phyloP scores from a whole-genome alignment of 2,113 vertebrate species.

The Cinclus mexicanus region DNA sequence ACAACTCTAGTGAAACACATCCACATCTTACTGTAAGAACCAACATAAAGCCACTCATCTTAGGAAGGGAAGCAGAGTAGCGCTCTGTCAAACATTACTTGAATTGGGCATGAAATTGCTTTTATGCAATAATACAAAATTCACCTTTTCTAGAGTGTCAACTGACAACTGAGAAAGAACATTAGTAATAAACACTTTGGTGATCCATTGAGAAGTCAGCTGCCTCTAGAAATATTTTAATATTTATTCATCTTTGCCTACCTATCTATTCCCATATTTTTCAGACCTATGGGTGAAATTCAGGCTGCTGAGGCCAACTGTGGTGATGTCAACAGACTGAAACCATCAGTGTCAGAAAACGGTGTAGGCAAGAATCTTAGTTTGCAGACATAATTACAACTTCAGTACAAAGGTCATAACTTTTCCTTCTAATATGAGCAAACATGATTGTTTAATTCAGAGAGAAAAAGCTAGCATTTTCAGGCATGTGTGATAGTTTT shows the following conservation, averaged over 20 bases:
- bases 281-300: neutral
- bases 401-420: neutral
- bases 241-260: neutral
- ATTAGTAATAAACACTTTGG: neutral
- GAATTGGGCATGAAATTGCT: neutral
- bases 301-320: neutral
- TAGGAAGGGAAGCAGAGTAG: neutral
- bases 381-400: neutral
- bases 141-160: neutral
- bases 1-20: neutral
- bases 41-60: neutral
- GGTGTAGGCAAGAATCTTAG: neutral
- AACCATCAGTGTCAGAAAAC: neutral
- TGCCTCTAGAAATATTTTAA: neutral
- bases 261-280: neutral
- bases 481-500: neutral
- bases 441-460: neutral
- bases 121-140: neutral
- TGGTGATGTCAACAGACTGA: neutral
- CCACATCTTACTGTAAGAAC: neutral
- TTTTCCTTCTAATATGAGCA: neutral
- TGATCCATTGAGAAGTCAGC: neutral
- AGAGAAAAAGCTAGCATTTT: neutral
- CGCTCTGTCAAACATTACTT: neutral
- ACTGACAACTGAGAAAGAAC: neutral